Base-by-base conservation (phyloP, 35 echinoderm and acorn worm genomes). In the Diadema setosum region DNA sequence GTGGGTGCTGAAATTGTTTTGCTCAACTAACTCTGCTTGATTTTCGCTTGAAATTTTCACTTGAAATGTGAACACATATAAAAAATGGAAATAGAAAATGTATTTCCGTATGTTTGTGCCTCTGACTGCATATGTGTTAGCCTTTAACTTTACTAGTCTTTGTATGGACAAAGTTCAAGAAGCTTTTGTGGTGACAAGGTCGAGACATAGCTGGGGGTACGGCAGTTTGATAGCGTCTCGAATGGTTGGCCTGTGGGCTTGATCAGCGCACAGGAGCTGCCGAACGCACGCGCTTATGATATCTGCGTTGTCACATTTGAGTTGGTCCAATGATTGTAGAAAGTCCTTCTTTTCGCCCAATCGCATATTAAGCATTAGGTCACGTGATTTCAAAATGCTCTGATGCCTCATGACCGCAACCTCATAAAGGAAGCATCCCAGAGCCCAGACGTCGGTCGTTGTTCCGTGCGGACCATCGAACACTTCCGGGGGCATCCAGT, bases 371-470 rank as follows among this genome's bases (percentile, higher is more conserved):
- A 78, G 37, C 4, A 78, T 14, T 26, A 42, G 21, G 16, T 78
- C 73, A 3, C 73, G 73, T 17, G 73, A 39, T 17, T 44, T 44
- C 7, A 78, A 21, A 21, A 78, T 21, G 40, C 73, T 25, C 33
- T 78, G 73, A 18, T 39, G 73, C 16, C 39, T 8, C 73, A 78
- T n/a, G 2, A 41, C 40, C 73, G 73, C 73, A 34, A 78, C 44
- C 73, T 78, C 73, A 21, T 41, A 78, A 11, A 78, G 73, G 2
- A 78, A 41, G 73, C 73, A 78, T n/a, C 73, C 73, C 37, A 78
- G n/a, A 0, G 73, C 39, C 73, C 73, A 78, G 15, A 78, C n/a
- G 24, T 78, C 73, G 11, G 73, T 78, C 23, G 39, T 78, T 6
- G 40, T 5, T 42, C 40, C 73, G 40, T 78, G 73, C 9, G 73